phyloP scores from a whole-genome alignment of 2,113 vertebrate genomes.

The Forbesichthys agassizii region DNA sequence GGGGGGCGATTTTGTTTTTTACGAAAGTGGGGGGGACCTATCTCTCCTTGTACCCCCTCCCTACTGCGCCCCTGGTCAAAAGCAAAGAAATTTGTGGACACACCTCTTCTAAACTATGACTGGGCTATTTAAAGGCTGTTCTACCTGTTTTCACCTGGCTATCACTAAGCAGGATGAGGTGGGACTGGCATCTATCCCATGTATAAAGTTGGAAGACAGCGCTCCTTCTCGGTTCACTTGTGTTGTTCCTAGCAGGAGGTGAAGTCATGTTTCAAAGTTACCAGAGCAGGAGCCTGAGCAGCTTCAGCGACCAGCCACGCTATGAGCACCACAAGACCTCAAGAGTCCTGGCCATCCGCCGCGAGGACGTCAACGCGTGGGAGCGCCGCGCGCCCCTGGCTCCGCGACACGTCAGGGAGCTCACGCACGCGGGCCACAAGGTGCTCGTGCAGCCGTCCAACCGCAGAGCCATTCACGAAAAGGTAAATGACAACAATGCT shows the following conservation, averaged over 20 bases:
- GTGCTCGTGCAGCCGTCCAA: constrained; percentile 96
- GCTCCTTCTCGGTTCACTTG: background rate
- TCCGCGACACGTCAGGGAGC: constrained; percentile 87
- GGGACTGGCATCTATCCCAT: too few relatives aligned
- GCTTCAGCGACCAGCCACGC: constrained; percentile 39
- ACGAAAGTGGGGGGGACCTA: too few relatives aligned
- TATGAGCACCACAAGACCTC: constrained; percentile 66
- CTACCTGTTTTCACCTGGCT: background rate
- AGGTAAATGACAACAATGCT: constrained; percentile 69
- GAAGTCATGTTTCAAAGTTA: constrained; percentile 81
- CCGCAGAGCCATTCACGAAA: constrained; percentile 91
- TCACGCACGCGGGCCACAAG: constrained; percentile 89
- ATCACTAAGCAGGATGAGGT: background rate
- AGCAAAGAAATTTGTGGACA: too few relatives aligned
- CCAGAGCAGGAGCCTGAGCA: constrained; percentile 39
- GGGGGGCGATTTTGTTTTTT: too few relatives aligned
- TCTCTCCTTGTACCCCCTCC: too few relatives aligned
- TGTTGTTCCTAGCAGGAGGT: constrained; percentile 55
- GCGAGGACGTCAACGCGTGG: constrained; percentile 94
- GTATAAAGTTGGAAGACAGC: too few relatives aligned
- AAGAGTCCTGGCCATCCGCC: constrained; percentile 86
- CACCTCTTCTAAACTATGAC: too few relatives aligned
- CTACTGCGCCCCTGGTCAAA: too few relatives aligned
- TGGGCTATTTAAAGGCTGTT: too few relatives aligned
- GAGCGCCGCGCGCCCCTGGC: constrained; percentile 93